Percentiles rank a stretch among this genome's conserved stretches.
phyloP scores from a whole-genome alignment of 2,888 invertebrate species.

The Venustoraphidia nigricollis region DNA sequence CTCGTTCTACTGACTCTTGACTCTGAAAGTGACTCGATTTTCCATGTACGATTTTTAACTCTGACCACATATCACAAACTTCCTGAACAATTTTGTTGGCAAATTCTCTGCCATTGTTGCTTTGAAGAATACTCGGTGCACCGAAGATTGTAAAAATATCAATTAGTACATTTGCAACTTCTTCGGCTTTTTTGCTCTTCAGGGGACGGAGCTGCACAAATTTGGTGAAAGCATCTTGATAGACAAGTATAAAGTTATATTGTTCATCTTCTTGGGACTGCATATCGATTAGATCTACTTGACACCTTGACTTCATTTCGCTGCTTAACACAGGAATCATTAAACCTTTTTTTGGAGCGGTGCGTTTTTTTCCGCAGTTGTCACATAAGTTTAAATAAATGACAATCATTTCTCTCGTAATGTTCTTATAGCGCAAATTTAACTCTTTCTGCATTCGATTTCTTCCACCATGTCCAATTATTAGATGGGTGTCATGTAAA shows the following conservation, averaged over 20 bases:
- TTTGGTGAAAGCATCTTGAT: constrained; percentile 23
- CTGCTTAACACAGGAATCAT: too few species aligned
- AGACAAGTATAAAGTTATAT: constrained; percentile 16
- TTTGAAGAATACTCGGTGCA: constrained; percentile 20
- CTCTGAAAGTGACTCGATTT: constrained; percentile 13
- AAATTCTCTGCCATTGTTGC: constrained; percentile 19
- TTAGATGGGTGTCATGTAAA: too few species aligned
- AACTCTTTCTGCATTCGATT: too few species aligned
- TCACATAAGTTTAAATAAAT: too few species aligned
- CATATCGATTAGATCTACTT: too few species aligned
- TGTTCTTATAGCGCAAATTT: too few species aligned
- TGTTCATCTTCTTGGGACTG: too few species aligned
- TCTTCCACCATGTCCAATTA: too few species aligned
- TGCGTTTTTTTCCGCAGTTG: too few species aligned
- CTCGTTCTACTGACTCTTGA: constrained; percentile 13
- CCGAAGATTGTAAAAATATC: constrained; percentile 23
- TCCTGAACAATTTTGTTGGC: constrained; percentile 13
- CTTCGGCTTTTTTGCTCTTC: constrained; percentile 18
- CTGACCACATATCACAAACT: constrained; percentile 15
- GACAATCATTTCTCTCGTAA: too few species aligned
- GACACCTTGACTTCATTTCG: too few species aligned
- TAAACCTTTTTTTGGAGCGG: too few species aligned
- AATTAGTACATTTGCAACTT: constrained; percentile 20
- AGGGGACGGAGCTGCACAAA: constrained; percentile 20
- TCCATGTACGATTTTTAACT: constrained; percentile 15